Evolutionary conservation across 2,797 vertebrate genomes (phyloP).

Genomic region (Molossus alvarezi): DNA sequence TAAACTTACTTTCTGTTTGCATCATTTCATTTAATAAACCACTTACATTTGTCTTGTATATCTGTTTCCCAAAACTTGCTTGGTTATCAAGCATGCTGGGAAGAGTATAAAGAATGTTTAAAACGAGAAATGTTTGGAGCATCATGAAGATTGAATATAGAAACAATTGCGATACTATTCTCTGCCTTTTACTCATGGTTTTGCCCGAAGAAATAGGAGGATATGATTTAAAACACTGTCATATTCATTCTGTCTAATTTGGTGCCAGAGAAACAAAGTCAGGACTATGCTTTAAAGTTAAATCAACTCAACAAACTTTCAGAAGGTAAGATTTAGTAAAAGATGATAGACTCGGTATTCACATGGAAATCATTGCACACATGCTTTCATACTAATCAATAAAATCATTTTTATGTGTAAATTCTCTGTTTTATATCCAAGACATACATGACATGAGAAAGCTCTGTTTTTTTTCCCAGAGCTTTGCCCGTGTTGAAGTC

Average conservation of each 20-base stretch:
- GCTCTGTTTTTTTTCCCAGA: neutral
- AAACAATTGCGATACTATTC: neutral
- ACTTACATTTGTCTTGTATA: neutral
- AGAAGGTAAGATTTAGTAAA: slow-evolving; percentile 54
- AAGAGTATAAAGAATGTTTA: slow-evolving; percentile 32
- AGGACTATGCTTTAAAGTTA: slow-evolving; percentile 38
- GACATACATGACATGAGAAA: neutral
- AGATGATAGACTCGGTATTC: neutral
- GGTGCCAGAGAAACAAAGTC: slow-evolving; percentile 35
- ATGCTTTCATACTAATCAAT: neutral
- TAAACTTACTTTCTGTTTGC: neutral
- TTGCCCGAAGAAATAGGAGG: slow-evolving; percentile 68
- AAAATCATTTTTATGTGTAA: slow-evolving; percentile 55
- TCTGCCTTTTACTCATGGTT: slow-evolving; percentile 61
- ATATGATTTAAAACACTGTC: neutral
- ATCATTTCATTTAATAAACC: neutral
- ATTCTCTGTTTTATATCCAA: slow-evolving; percentile 70
- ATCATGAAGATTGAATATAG: neutral
- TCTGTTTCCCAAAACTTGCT: neutral
- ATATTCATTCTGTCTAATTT: slow-evolving; percentile 65
- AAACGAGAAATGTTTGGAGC: neutral
- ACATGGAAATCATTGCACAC: neutral
- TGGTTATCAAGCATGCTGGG: neutral
- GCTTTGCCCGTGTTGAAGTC: slow-evolving; percentile 54
- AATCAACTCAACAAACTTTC: neutral